Base-by-base conservation (phyloP, 2,888 invertebrate species). In the Caenorhabditis zanzibari region DNA sequence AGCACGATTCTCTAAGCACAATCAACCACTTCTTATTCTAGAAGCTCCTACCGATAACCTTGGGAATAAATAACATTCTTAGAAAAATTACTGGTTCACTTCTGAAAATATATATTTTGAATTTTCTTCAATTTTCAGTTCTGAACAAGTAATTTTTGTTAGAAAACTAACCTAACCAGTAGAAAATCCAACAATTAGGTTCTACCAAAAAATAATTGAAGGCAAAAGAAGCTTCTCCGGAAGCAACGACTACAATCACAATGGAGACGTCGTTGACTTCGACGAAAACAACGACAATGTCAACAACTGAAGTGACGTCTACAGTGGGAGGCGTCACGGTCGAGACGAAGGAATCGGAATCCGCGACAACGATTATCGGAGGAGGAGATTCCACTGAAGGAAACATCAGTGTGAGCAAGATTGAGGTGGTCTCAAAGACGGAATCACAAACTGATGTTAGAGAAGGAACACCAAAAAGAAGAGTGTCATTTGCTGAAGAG, bases 401-500 rank as follows among this genome's bases (percentile, higher is more conserved):
- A 66, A 68, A 41, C 32, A 73, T 81, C 59, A 81, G 74, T 74
- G 73, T 73, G 28, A 71, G 64, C 63, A 75, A 81, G 69, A 71
- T 74, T 64, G 75, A 81, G 71, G 74, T 75, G 63, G 81, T 81
- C 74, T 81, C 81, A 69, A 81, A 81, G 81, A 68, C 76, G 35
- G 72, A 76, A 44, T 69, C 71, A 54, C 69, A 71, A 32, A 71
- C 81, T 61, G 71, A 71, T 58, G 66, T 74, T 12, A 35, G 71
- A 58, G 74, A 44, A 38, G 71, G 71, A 41, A 71, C 77, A 5
- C 72, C 72, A 49, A 83, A 79, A 32, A 59, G 83, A 61, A 61
- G 72, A 59, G 83, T 83, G 22, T 83, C 83, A 49, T 83, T 83
- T 49, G 83, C 83, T 16, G 83, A 83, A 52, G 75, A 74, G 16